Conservation (phyloP, 1,140 invertebrate genomes). For the Adelges cooleyi region DNA sequence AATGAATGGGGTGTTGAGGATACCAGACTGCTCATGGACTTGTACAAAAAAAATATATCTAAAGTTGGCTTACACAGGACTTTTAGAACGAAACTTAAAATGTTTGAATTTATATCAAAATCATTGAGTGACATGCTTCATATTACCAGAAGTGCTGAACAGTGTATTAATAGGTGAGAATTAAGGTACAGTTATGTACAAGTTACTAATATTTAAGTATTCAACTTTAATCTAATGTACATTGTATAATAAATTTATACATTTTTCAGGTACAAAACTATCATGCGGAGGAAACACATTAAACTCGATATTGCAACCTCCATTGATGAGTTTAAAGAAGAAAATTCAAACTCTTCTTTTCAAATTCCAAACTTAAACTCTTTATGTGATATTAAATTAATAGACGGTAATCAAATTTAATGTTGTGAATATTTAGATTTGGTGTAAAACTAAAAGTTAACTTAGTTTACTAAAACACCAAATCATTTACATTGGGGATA, state of each 20-base stretch:
- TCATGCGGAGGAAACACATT: slow-evolving; percentile 16
- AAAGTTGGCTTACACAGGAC: slow-evolving; percentile 18
- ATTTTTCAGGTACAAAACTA: slow-evolving; percentile 8
- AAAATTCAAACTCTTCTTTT: too few species aligned
- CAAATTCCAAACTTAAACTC: too few species aligned
- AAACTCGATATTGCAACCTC: background rate
- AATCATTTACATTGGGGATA: too few species aligned
- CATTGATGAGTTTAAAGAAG: too few species aligned
- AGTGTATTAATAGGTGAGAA: slow-evolving; percentile 9
- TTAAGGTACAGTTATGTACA: too few species aligned
- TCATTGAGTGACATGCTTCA: background rate
- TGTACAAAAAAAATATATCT: slow-evolving; percentile 12
- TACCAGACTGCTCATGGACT: slow-evolving; percentile 7
- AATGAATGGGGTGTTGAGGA: slow-evolving; percentile 18
- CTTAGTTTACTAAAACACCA: too few species aligned
- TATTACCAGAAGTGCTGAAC: slow-evolving; percentile 19
- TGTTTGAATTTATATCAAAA: slow-evolving; percentile 11
- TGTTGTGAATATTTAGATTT: too few species aligned
- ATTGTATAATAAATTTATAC: too few species aligned
- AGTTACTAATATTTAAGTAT: too few species aligned
- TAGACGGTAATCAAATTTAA: too few species aligned
- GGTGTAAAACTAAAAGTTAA: too few species aligned
- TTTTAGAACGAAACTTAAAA: slow-evolving; percentile 23
- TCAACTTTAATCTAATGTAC: background rate
- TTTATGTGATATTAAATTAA: too few species aligned